Evolutionary conservation across 2,113 vertebrate genomes (phyloP).

Genomic region (Potamarius usumacintae): DNA sequence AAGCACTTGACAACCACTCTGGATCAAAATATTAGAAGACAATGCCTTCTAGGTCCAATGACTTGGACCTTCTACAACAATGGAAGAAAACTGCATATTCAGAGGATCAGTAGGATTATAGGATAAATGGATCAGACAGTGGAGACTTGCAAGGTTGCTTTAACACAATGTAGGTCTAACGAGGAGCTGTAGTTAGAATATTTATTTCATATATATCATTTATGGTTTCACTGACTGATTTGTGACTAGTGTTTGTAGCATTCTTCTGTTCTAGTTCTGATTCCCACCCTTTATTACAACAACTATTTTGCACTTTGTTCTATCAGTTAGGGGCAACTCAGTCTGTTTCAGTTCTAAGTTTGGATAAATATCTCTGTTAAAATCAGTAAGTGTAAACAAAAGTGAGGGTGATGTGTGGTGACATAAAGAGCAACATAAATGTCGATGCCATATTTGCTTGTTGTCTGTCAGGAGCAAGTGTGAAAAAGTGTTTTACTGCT

Average conservation of each 20-base stretch:
- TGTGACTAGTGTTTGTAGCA: not conserved
- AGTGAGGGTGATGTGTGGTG: not conserved
- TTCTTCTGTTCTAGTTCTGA: not conserved
- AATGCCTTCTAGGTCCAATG: not conserved
- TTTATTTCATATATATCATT: not conserved
- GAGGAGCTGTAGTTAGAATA: not conserved
- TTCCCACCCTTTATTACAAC: not conserved
- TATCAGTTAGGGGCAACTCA: not conserved
- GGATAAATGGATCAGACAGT: conserved; percentile 1
- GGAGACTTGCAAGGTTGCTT: not conserved
- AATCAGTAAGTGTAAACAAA: not conserved
- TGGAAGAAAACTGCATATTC: conserved; percentile 2
- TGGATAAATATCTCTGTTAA: not conserved
- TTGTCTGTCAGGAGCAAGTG: no score
- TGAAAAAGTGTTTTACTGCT: not conserved
- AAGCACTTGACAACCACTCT: not conserved
- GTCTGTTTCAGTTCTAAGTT: not conserved
- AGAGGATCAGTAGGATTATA: conserved; percentile 1
- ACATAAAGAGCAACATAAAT: not conserved
- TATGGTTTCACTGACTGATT: not conserved
- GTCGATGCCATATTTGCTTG: not conserved
- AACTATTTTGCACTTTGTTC: not conserved
- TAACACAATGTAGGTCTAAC: not conserved
- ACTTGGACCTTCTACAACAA: not conserved
- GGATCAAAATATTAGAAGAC: not conserved